A percentile compares a stretch with the other conserved stretches of the same genome.
Conservation (phyloP, 1,140 invertebrate species). For the Aphelenchoides avenae region DNA sequence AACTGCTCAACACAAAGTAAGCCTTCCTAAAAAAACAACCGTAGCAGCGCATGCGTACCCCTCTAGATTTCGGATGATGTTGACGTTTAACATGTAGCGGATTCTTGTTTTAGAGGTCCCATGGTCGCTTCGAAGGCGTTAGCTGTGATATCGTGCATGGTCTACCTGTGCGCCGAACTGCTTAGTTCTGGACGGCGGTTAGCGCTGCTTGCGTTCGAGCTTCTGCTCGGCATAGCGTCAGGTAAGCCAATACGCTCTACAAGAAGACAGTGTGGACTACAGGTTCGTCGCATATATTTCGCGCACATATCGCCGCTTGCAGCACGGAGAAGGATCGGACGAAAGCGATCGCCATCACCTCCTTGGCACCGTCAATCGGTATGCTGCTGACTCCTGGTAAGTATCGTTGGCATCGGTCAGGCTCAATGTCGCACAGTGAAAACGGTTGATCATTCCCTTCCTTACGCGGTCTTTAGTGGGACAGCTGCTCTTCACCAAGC, state of each 20-base stretch:
- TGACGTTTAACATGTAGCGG: too few species aligned
- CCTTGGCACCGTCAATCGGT: constrained; percentile 27
- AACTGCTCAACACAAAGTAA: constrained; percentile 20
- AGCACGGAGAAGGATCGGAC: constrained; percentile 28
- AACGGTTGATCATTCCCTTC: too few species aligned
- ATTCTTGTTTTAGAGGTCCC: constrained; percentile 33
- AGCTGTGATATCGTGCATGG: constrained; percentile 23
- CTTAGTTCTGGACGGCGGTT: not conserved
- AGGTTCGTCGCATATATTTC: not conserved
- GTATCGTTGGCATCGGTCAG: too few species aligned
- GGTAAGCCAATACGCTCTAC: constrained; percentile 8
- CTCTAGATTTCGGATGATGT: too few species aligned
- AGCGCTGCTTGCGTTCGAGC: constrained; percentile 27
- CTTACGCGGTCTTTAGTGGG: too few species aligned
- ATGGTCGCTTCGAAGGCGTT: constrained; percentile 26
- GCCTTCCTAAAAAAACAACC: too few species aligned
- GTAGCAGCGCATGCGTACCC: too few species aligned
- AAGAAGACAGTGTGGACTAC: too few species aligned
- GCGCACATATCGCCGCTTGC: constrained; percentile 31
- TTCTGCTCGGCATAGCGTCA: constrained; percentile 25
- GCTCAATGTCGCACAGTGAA: too few species aligned
- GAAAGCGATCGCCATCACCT: constrained; percentile 27
- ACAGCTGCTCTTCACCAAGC: constrained; percentile 21
- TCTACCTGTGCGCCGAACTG: constrained; percentile 31
- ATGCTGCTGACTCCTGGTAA: constrained; percentile 33